Conservation (phyloP, 2,888 invertebrate species). For the Crossocerus cetratus region DNA sequence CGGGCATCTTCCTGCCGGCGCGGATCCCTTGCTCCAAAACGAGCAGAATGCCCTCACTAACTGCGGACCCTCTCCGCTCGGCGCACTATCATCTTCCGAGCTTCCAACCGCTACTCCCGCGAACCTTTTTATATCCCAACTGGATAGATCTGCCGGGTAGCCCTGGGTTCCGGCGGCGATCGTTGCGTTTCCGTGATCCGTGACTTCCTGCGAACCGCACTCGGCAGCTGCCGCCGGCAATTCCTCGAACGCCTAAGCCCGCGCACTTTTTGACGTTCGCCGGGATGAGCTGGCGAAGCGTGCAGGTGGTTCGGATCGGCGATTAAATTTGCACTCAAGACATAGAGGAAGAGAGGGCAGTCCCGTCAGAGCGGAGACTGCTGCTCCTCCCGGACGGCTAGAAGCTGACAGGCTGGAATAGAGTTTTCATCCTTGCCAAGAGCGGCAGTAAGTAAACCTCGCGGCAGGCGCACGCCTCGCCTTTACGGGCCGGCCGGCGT, state of each 20-base stretch:
- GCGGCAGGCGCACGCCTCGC: background rate
- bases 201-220: background rate
- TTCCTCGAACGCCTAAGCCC: background rate
- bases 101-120: background rate
- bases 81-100: no score
- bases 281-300: background rate
- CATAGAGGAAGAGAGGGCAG: conserved; percentile 7
- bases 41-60: background rate
- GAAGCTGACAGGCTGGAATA: conserved; percentile 32
- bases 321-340: conserved; percentile 43
- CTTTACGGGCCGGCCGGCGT: background rate
- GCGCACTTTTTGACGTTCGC: no score
- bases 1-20: background rate
- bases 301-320: background rate
- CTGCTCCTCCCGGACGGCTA: background rate
- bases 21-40: background rate
- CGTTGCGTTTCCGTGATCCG: conserved; percentile 2
- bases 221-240: background rate
- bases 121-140: background rate
- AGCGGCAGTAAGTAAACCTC: background rate
- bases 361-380: background rate
- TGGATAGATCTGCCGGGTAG: background rate
- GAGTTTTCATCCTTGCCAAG: conserved; percentile 29
- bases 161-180: background rate
- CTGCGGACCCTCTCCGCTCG: no score